Base-by-base conservation (phyloP, 2,888 invertebrate species). In the Blera fallax region DNA sequence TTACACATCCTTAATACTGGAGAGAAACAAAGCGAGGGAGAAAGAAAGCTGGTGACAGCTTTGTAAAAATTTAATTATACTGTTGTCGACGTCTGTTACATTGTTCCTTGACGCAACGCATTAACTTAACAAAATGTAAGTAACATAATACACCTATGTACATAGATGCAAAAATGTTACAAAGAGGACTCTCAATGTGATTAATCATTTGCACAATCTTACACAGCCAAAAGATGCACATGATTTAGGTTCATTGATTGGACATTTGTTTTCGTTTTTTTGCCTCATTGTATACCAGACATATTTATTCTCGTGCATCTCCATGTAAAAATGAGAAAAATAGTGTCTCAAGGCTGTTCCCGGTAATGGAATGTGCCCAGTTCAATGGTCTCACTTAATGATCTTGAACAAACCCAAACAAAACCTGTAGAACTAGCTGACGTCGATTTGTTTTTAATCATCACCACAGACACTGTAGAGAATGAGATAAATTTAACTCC, bases 281-380 rank as follows among this genome's bases (percentile, higher is more conserved):
- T 32, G 7, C 32, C 14, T n/a, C 54, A 60, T 29, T n/a, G 21
- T 43, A 67, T 18, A 37, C 24, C 34, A 64, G 32, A 60, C 18
- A 37, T 10, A 24, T 45, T 43, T 21, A 16, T 40, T 21, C 29
- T 37, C 7, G 40, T 52, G 29, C 48, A 48, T 34, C 45, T 58
- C 24, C 21, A 32, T 32, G 21, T 14, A 14, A 60, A 62, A 73
- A 16, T 3, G 8, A n/a, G 24, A 62, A 58, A 72, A 65, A 58
- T 45, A n/a, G 29, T 14, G 69, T 81, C 76, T 82, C 70, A 82
- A 82, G 81, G 76, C 50, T 72, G 18, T 3, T n/a, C n/a, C 1
- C 11, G 18, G 50, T 24, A 24, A 3, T 24, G 24, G 2, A 4
- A 4, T 3, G 4, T 65, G 37, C 7, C 21, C 14, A 43, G 80